Base-by-base conservation (phyloP, 2,888 invertebrate species). In the Helicoverpa assulta region DNA sequence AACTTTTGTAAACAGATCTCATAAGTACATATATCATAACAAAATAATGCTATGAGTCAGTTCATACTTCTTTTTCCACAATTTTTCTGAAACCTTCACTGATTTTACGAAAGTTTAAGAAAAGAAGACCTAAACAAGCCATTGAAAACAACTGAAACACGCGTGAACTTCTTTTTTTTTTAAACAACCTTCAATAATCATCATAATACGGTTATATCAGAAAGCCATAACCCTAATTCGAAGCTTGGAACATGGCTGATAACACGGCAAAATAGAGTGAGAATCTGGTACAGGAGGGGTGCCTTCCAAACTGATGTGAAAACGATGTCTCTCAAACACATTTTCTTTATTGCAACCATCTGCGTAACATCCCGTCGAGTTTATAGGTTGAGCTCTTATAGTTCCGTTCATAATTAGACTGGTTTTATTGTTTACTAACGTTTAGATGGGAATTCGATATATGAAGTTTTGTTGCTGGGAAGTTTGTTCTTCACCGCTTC, bases 271-370 rank as follows among this genome's bases (percentile, higher is more conserved):
- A 83, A 73, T 77, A 78, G 66, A 79, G 71, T 67, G 54, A 73
- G 56, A 64, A 70, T 43, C 59, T 43, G 62, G 62, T 67, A 53
- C 70, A 5, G 47, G 16, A 47, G n/a, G 67, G 76, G 73, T 55
- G 66, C 43, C 66, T 58, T 64, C 51, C 58, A n/a, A 80, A 82
- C 85, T 86, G 86, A 89, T 89, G 88, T 86, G 88, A 89, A 88
- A 90, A 90, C 89, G 86, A 89, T 90, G 89, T 90, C 88, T 83
- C 80, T 78, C 74, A 85, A 84, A 86, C 83, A 88, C 86, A 86
- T 89, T 87, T 84, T 86, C 89, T 90, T 89, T 89, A 90, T 87
- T 86, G 84, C 86, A 60, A 75, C 81, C 76, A 83, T 86, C 82
- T 86, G 76, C 67, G 81, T 84, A 81, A 82, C 80, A 73, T 82